These are phyloP conservation scores for Dolichopus griseipennis DNA, from an alignment of 2,888 invertebrate species.

Conservation along the genomic window DNA sequence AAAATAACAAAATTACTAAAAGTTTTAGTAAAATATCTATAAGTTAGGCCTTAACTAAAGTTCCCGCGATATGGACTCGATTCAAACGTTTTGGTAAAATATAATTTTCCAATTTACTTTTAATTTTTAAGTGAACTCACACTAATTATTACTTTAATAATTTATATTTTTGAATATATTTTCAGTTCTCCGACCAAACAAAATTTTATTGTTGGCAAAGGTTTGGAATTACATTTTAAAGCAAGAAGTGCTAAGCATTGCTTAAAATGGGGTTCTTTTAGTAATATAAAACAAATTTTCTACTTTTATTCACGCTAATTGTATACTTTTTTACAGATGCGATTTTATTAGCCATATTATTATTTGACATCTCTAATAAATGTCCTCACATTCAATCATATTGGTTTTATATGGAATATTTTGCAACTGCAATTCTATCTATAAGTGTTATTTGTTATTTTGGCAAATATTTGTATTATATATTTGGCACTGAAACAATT, in stretches of 20 bases:
- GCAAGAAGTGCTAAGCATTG: slow-evolving; percentile 30
- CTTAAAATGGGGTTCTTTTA: slow-evolving; percentile 37
- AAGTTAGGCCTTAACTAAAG: no score
- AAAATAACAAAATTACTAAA: no score
- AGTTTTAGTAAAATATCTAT: no score
- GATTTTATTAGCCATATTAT: slow-evolving; percentile 29
- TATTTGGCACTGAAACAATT: slow-evolving; percentile 41
- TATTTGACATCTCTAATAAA: slow-evolving; percentile 34
- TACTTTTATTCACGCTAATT: background rate
- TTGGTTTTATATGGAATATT: slow-evolving; percentile 44
- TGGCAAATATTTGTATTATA: slow-evolving; percentile 43
- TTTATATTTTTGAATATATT: background rate
- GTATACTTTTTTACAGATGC: slow-evolving; percentile 21
- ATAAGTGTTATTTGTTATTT: slow-evolving; percentile 49
- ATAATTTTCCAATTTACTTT: no score
- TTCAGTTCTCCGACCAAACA: slow-evolving; percentile 29
- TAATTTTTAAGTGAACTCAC: no score
- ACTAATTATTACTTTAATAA: no score
- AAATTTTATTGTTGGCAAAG: slow-evolving; percentile 28
- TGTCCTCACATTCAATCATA: slow-evolving; percentile 29
- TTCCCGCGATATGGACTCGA: background rate
- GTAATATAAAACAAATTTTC: background rate
- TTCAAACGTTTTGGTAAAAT: background rate
- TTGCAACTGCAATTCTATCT: slow-evolving; percentile 40
- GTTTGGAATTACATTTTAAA: slow-evolving; percentile 32